phyloP scores from a whole-genome alignment of 2,888 invertebrate genomes.

The Coenonympha arcania region DNA sequence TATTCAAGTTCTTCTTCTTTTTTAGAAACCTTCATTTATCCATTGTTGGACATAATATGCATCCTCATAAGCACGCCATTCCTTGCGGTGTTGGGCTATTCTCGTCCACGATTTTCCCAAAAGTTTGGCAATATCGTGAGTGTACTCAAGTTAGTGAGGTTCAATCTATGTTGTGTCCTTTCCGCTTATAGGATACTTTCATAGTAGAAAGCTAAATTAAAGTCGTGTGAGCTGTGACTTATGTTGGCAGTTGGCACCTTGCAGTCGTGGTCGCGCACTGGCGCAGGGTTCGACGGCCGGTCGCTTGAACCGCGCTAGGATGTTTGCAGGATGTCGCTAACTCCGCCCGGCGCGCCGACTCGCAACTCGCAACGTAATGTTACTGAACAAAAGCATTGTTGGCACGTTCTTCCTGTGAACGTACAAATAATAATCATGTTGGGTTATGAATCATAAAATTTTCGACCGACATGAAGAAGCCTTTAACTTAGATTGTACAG shows the following conservation, averaged over 20 bases:
- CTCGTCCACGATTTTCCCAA: too few relatives aligned
- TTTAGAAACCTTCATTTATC: too few relatives aligned
- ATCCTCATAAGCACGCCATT: too few relatives aligned
- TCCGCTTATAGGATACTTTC: neutral
- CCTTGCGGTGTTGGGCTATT: too few relatives aligned
- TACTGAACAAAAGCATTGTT: slow-evolving; percentile 7
- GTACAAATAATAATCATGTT: too few relatives aligned
- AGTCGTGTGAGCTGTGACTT: neutral
- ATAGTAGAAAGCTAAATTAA: neutral
- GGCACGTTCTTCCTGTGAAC: neutral
- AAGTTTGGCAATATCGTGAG: too few relatives aligned
- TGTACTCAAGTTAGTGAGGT: neutral
- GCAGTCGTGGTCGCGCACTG: too few relatives aligned
- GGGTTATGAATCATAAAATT: slow-evolving; percentile 1
- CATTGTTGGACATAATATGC: too few relatives aligned
- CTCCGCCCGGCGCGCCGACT: slow-evolving; percentile 23
- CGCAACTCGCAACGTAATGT: slow-evolving; percentile 7
- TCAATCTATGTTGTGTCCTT: neutral
- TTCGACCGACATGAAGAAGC: neutral
- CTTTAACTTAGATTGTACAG: too few relatives aligned
- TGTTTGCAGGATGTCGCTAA: slow-evolving; percentile 61
- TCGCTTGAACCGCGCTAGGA: slow-evolving; percentile 45
- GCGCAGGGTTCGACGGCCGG: slow-evolving; percentile 66
- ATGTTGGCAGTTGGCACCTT: too few relatives aligned
- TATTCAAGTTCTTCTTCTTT: too few relatives aligned